Percentiles rank a stretch among this genome's conserved stretches.
Evolutionary conservation across 2,113 vertebrate genomes (phyloP).

Genomic region (Ariopsis seemanni): DNA sequence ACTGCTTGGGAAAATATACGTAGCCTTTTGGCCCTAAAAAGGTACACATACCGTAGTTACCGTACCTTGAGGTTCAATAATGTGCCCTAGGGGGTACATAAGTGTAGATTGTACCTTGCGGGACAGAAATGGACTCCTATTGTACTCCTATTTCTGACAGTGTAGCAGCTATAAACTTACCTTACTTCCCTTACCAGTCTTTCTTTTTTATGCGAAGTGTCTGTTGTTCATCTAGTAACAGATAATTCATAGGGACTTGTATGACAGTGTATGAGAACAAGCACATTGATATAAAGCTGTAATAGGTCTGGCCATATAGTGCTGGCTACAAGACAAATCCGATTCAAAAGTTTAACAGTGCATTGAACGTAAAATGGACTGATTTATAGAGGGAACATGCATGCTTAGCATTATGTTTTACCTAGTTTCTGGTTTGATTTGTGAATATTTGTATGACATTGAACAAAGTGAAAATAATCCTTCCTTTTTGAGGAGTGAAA

Average conservation of each 20-base stretch:
- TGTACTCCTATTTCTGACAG: too few species aligned
- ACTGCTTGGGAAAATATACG: too few species aligned
- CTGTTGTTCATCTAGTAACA: background rate
- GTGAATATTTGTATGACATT: background rate
- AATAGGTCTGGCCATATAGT: background rate
- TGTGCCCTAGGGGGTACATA: too few species aligned
- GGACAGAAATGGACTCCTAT: too few species aligned
- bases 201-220: too few species aligned
- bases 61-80: too few species aligned
- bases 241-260: background rate
- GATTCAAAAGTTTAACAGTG: background rate
- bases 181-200: too few species aligned
- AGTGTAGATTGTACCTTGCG: too few species aligned
- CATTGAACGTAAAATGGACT: background rate
- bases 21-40: too few species aligned
- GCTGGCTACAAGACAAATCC: background rate
- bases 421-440: background rate
- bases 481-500: background rate
- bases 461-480: background rate
- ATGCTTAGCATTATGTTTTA: background rate
- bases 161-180: too few species aligned
- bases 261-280: background rate
- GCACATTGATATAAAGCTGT: background rate
- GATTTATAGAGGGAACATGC: background rate
- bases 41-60: too few species aligned